Conservation (phyloP, 2,888 invertebrate species). For the Punctoribates punctum region DNA sequence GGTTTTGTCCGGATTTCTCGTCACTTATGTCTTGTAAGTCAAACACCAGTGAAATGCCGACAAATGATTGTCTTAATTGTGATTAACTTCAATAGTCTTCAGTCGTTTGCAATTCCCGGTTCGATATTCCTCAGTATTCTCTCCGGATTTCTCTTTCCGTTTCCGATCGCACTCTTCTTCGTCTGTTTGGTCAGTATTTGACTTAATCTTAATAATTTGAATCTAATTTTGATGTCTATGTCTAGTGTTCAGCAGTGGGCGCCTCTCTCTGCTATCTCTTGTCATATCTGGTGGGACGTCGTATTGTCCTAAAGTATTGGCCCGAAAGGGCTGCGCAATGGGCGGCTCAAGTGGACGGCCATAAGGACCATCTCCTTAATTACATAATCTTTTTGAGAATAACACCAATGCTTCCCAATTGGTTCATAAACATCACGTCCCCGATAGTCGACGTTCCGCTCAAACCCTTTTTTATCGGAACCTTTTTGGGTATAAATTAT, state of each 20-base stretch:
- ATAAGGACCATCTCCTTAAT: constrained; percentile 82
- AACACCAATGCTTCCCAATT: constrained; percentile 96
- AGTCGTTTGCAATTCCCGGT: constrained; percentile 99
- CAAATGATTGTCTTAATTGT: constrained; percentile 8
- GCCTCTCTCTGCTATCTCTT: constrained; percentile 92
- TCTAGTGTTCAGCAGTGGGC: constrained; percentile 83
- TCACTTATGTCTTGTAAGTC: constrained; percentile 84
- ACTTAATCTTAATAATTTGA: constrained; percentile 13
- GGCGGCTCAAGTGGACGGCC: constrained; percentile 68
- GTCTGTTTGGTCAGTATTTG: constrained; percentile 59
- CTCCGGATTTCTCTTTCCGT: constrained; percentile 93
- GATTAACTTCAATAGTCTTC: constrained; percentile 67
- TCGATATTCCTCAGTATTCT: constrained; percentile 95
- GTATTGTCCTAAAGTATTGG: constrained; percentile 77
- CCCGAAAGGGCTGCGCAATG: constrained; percentile 81
- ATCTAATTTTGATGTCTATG: constrained; percentile 1
- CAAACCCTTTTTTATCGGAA: constrained; percentile 86
- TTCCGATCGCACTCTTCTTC: constrained; percentile 77
- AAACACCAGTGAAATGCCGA: not conserved
- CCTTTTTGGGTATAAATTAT: constrained; percentile 70
- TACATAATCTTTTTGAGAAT: constrained; percentile 95
- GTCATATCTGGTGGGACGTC: constrained; percentile 82
- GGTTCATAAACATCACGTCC: constrained; percentile 96
- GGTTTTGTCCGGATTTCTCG: constrained; percentile 82
- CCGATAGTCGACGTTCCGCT: constrained; percentile 95